phyloP scores from a whole-genome alignment of 2,888 invertebrate species.

The Cinara cedri region DNA sequence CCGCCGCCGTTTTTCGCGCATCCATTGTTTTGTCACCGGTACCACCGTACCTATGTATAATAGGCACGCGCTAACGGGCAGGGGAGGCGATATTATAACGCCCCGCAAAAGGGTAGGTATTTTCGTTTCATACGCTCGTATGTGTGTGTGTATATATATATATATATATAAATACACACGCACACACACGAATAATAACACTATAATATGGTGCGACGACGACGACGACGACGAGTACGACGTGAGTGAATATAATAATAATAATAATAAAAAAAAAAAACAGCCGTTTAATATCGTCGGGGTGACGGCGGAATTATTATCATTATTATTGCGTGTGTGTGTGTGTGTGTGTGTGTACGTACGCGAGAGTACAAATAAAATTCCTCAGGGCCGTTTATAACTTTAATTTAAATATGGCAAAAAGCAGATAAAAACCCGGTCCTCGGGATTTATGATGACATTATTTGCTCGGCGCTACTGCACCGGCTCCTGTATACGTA shows the following conservation, averaged over 20 bases:
- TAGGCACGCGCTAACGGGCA: too few relatives aligned
- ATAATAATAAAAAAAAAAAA: too few relatives aligned
- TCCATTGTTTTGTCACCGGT: slow-evolving; percentile 32
- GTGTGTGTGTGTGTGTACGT: too few relatives aligned
- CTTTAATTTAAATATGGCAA: slow-evolving; percentile 51
- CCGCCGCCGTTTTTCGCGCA: neutral
- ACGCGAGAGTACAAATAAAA: slow-evolving; percentile 40
- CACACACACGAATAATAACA: too few relatives aligned
- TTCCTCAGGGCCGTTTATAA: slow-evolving; percentile 42
- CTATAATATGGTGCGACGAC: too few relatives aligned
- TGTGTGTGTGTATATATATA: neutral
- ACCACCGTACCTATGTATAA: too few relatives aligned
- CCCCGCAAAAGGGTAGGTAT: too few relatives aligned
- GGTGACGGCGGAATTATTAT: slow-evolving; percentile 24
- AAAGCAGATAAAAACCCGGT: slow-evolving; percentile 49
- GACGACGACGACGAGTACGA: too few relatives aligned
- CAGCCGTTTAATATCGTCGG: slow-evolving; percentile 41
- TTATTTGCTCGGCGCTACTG: slow-evolving; percentile 41
- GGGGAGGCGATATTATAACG: too few relatives aligned
- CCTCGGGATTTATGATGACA: slow-evolving; percentile 51
- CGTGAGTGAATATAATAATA: slow-evolving; percentile 10
- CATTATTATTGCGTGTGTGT: too few relatives aligned
- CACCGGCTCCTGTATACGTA: neutral
- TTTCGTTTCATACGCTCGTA: neutral
- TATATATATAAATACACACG: too few relatives aligned